Evolutionary conservation across 2,888 invertebrate species (phyloP), one percentile per base, ranked within the genome.

Genomic region (Melanostoma mellinum): DNA sequence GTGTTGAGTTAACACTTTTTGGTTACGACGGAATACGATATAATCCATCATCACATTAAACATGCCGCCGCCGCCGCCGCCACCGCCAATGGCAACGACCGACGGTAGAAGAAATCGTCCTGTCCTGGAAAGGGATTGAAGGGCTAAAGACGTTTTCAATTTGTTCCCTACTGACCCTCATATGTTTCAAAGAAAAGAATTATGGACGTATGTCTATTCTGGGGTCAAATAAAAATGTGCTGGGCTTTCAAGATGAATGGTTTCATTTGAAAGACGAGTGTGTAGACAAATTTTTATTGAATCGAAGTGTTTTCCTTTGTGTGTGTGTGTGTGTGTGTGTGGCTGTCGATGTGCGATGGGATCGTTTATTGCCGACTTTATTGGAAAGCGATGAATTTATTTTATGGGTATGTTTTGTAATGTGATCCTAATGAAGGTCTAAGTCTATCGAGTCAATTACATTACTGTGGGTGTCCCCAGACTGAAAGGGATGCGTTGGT

Each of bases 1-100:
- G 42, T 82, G 82, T 82, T 82, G 78, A 78, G 72, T 82, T 78
- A 74, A 82, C 82, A 82, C 82, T 78, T 82, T 82, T 78, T 46
- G 67, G 42, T 9, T n/a, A 44, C 56, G 61, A 56, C 44, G 68
- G 56, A 61, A 63, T 33, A 65, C 63, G 78, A 78, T 65, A 74
- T 78, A 82, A 82, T 82, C 73, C 82, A 73, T 78, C 82, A 82
- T 74, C 63, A 52, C 42, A 69, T 69, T 69, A 52, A 60, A 60
- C 53, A 68, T 58, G 10, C 40, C 9, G 4, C 33, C 9, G 5
- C 42, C 55, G 1, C 5, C 60, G 1, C 42, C 58, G 20, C 20
- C 20, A 20, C 20, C 20, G 20, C 20, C 20, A 20, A 20, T 20
- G 20, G 20, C 20, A 20, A 20, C 20, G 20, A 20, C 20, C n/a